These are phyloP conservation scores for Calidris pygmaea DNA, from an alignment of 2,113 vertebrate genomes.

Conservation along the genomic window DNA sequence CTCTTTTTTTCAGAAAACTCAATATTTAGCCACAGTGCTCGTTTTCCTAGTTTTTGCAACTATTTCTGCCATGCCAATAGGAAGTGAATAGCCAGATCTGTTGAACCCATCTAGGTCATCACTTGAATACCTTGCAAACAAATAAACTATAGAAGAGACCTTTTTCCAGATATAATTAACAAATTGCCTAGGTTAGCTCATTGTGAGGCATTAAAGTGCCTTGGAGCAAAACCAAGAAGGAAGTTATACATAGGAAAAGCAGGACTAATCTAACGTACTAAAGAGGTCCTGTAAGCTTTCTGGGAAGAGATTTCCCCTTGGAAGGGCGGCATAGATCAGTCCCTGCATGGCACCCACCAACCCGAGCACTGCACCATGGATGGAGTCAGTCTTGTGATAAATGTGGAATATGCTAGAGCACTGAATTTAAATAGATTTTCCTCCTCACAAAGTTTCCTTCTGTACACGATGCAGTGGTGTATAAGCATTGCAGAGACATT, in stretches of 20 bases:
- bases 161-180: background rate
- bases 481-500: background rate
- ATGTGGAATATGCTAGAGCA: too few relatives aligned
- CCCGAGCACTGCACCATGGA: background rate
- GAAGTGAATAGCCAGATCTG: background rate
- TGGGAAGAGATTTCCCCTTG: background rate
- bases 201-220: background rate
- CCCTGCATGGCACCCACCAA: background rate
- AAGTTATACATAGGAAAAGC: background rate
- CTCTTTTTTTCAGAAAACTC: background rate
- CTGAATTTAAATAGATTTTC: background rate
- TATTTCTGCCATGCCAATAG: background rate
- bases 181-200: background rate
- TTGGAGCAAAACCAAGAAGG: background rate
- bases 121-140: accelerated
- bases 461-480: accelerated
- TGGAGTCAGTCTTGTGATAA: background rate
- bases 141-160: background rate
- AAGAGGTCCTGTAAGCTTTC: background rate
- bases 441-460: background rate
- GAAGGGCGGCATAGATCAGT: background rate
- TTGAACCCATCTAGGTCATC: background rate
- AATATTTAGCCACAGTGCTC: background rate
- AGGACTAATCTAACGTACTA: background rate
- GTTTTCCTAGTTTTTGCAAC: background rate